Evolutionary conservation across 2,113 vertebrate species (phyloP).

Genomic region (Eonycteris spelaea): DNA sequence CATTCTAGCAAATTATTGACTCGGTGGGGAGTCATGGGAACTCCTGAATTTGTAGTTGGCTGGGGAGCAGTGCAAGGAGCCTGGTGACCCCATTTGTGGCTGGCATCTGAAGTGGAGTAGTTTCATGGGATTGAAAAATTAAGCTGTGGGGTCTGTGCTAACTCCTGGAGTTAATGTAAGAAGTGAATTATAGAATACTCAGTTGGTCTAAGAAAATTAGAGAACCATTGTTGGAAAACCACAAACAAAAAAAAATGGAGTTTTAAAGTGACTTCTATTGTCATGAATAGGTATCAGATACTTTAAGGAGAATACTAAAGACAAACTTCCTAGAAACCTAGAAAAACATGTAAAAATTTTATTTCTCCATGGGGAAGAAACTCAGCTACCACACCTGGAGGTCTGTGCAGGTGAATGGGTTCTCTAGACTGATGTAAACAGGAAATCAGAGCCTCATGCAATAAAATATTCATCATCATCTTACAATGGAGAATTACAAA

Average conservation of each 20-base stretch:
- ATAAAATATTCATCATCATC: neutral
- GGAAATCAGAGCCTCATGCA: neutral
- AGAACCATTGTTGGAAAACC: neutral
- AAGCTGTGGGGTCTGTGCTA: neutral
- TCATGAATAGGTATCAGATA: neutral
- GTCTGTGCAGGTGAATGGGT: neutral
- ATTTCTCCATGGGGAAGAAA: conserved; percentile 34
- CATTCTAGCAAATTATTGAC: neutral
- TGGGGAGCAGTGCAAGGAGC: neutral
- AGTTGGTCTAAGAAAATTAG: neutral
- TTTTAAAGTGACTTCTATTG: conserved; percentile 24
- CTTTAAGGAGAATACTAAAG: neutral
- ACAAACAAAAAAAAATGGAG: neutral
- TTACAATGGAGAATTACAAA: neutral
- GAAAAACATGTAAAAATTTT: neutral
- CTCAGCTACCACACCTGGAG: neutral
- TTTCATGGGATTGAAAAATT: neutral
- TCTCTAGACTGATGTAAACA: neutral
- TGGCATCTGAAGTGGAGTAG: neutral
- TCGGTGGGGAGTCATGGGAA: neutral
- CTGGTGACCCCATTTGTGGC: neutral
- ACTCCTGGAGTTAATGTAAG: neutral
- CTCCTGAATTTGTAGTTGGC: neutral
- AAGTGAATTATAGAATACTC: neutral
- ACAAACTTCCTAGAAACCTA: neutral